Base-by-base conservation (phyloP, 2,113 vertebrate genomes). In the Larimichthys crocea region DNA sequence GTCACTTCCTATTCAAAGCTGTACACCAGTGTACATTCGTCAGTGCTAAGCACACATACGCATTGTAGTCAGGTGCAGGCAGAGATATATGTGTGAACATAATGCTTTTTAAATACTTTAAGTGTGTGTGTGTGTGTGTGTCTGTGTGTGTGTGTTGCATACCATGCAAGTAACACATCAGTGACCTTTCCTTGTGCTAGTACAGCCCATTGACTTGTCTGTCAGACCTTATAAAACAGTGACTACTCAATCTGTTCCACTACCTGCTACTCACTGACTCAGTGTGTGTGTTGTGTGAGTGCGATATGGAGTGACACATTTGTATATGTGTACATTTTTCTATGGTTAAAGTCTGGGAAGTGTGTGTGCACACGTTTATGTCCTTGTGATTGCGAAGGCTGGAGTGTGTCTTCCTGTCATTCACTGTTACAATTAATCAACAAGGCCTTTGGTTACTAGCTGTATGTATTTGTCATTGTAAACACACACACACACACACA, bases 221-320 rank as follows among this genome's bases (percentile, higher is more conserved):
- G 80, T 79, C 84, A 82, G 76, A 83, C 72, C 67, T 82, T 73
- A 82, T 91, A 61, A 86, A 88, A 75, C 31, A 70, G 66, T 74
- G 77, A 83, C 71, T 50, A 44, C 74, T 90, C 90, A 83, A 75
- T 89, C 75, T 82, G 87, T 79, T 90, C 67, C 31, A 52, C 67
- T 74, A 67, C 61, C 82, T 67, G 67, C 57, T 80, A 26, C 67
- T 74, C 48, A 66, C 52, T 75, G 79, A 74, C 57, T 79, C 59
- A 2, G 50, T 35, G 68, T 75, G 82, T 55, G 67, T 56, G 56
- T 2, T 55, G 67, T 56, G 56, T 2, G 14, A 44, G 48, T 20
- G 35, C 50, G 81, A 64, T 73, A 69, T 63, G 73, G 26, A 78
- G 64, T 50, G 67, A 81, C 80, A 66, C 79, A 63, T 17, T 60